Base-by-base conservation (phyloP, 2,113 vertebrate genomes). In the Pseudorasbora parva region DNA sequence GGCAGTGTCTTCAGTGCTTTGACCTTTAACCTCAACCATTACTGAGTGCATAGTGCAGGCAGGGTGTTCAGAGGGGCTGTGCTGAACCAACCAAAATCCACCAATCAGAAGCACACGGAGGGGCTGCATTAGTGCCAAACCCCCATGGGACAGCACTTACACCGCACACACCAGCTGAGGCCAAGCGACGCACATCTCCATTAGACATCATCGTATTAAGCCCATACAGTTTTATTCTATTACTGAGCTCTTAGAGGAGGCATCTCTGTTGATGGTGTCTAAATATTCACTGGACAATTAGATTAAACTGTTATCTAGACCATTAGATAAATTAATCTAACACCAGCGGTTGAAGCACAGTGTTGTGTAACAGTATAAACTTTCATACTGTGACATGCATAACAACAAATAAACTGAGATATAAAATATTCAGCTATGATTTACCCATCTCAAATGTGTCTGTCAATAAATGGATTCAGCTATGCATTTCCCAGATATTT, bases 1-100 rank as follows among this genome's bases (percentile, higher is more conserved):
- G 21, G 60, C 49, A 83, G 21, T 30, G 60, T 68, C 64, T 84
- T 84, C 49, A 41, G 30, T 56, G 25, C 17, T 33, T 79, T 60
- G 83, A 79, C 41, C 64, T 79, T 84, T 84, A 60, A 79, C 83
- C 83, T 60, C 51, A 37, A 8, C 41, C 66, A 79, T 84, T 84
- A 79, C 12, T 51, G 23, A 84, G 51, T 60, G 66, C 43, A 41
- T 17, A 84, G 51, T 60, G 66, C 43, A 41, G 19, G 45, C 51
- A 43, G n/a, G 74, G 8, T 27, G 49, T 75, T 43, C n/a, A 47
- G 56, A 19, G 33, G 8, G 27, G 15, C 27, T 33, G 62, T 14
- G 2, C 27, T 19, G 30, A 75, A 74, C 27, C 81, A 82, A 45
- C 17, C 41, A 23, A 33, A 84, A 72, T 11, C 62, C 37, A 79